Percentiles rank a stretch among this genome's conserved stretches.
Conservation (phyloP, 2,797 vertebrate species). For the Gephyroberyx darwinii region DNA sequence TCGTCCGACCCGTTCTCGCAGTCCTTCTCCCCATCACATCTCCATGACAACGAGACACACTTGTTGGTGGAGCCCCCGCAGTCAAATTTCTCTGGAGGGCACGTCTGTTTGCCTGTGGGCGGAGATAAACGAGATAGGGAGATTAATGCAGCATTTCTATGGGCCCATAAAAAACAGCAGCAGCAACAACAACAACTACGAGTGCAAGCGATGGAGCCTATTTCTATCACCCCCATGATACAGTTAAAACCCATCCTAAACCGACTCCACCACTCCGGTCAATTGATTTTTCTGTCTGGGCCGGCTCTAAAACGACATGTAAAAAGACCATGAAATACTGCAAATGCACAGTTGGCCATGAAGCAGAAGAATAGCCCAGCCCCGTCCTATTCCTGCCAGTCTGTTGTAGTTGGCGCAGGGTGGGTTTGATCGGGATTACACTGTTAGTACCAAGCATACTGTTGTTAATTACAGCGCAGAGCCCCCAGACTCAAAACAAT, state of each 20-base stretch:
- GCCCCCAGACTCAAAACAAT: slow-evolving; percentile 33
- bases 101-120: slow-evolving; percentile 89
- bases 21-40: slow-evolving; percentile 95
- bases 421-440: slow-evolving; percentile 72
- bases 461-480: slow-evolving; percentile 70
- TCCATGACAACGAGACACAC: slow-evolving; percentile 94
- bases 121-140: slow-evolving; percentile 52
- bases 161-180: slow-evolving; percentile 32
- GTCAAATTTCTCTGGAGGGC: slow-evolving; percentile 95
- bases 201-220: slow-evolving; percentile 23
- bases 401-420: slow-evolving; percentile 71
- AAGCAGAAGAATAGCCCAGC: slow-evolving; percentile 35
- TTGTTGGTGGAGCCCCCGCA: slow-evolving; percentile 92
- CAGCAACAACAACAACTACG: slow-evolving; percentile 10
- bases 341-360: slow-evolving; percentile 56
- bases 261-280: slow-evolving; percentile 36
- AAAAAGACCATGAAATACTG: slow-evolving; percentile 56
- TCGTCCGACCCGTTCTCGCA: slow-evolving; percentile 94
- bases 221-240: slow-evolving; percentile 41
- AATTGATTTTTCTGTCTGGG: slow-evolving; percentile 61
- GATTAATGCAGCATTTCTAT: slow-evolving; percentile 55
- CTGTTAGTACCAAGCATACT: slow-evolving; percentile 62
- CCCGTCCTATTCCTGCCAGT: slow-evolving; percentile 64
- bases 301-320: slow-evolving; percentile 36
- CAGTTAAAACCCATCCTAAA: slow-evolving; percentile 49